Evolutionary conservation across 1,140 invertebrate genomes (phyloP).

Genomic region (Cherax destructor): DNA sequence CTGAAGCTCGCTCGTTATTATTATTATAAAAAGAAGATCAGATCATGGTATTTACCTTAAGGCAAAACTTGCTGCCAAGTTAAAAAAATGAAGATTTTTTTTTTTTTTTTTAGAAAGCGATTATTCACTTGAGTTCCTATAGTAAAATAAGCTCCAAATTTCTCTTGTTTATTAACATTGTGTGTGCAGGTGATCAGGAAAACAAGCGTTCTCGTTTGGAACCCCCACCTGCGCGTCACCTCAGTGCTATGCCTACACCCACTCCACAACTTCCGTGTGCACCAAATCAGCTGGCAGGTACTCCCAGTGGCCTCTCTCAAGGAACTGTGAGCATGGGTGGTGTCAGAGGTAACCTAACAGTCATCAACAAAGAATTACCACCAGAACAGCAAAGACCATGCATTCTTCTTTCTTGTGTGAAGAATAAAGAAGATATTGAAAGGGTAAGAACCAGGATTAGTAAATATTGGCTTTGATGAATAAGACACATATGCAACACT

Average conservation of each 20-base stretch:
- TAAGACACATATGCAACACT: too few relatives aligned
- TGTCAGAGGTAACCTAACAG: slow-evolving; percentile 20
- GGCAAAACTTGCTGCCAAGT: too few relatives aligned
- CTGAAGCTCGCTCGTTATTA: too few relatives aligned
- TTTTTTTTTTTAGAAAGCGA: too few relatives aligned
- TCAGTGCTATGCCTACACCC: slow-evolving; percentile 32
- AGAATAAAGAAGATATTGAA: slow-evolving; percentile 67
- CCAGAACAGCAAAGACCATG: slow-evolving; percentile 45
- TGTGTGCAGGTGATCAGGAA: slow-evolving; percentile 65
- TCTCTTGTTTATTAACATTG: neutral
- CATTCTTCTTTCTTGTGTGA: slow-evolving; percentile 62
- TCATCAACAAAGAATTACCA: slow-evolving; percentile 59
- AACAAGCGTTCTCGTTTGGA: slow-evolving; percentile 66
- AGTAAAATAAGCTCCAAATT: too few relatives aligned
- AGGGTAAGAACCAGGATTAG: slow-evolving; percentile 39
- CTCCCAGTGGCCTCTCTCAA: slow-evolving; percentile 1
- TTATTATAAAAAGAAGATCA: too few relatives aligned
- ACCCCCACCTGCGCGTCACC: slow-evolving; percentile 48
- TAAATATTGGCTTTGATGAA: too few relatives aligned
- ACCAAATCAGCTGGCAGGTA: neutral
- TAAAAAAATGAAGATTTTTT: too few relatives aligned
- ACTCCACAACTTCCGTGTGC: slow-evolving; percentile 15
- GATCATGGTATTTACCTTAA: too few relatives aligned
- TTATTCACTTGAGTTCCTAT: too few relatives aligned
- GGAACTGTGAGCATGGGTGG: neutral